Conservation (phyloP, 1,140 invertebrate species). For the Achroia grisella region DNA sequence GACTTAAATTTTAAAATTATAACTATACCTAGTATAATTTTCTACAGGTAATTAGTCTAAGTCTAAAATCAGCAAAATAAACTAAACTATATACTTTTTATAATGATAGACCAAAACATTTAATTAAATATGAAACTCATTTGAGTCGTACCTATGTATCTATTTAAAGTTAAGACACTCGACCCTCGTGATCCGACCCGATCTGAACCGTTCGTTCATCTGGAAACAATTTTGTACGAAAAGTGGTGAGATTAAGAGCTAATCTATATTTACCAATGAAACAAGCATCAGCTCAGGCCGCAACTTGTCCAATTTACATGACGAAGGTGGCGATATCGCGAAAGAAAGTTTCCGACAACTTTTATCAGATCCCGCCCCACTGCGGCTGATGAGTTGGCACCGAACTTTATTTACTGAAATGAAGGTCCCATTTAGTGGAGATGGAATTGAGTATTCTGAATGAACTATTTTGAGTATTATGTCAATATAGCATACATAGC, state of each 20-base stretch:
- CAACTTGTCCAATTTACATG: constrained; percentile 69
- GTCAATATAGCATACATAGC: no score
- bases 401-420: constrained; percentile 58
- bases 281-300: constrained; percentile 45
- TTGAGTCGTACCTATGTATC: constrained; percentile 6
- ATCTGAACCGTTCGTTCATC: constrained; percentile 19
- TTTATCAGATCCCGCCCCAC: constrained; percentile 62
- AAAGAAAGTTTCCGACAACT: constrained; percentile 64
- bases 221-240: constrained; percentile 49
- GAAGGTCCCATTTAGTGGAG: constrained; percentile 40
- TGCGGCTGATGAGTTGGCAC: constrained; percentile 60
- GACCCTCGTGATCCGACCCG: constrained; percentile 5
- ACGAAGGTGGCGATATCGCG: constrained; percentile 65
- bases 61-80: no score
- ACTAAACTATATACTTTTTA: no score
- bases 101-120: no score
- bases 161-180: constrained; percentile 10
- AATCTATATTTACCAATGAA: constrained; percentile 60
- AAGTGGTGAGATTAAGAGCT: constrained; percentile 51
- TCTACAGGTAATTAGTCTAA: no score
- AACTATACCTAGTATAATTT: no score
- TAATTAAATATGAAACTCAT: constrained; percentile 5
- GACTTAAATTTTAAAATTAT: no score
- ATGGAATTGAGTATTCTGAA: constrained; percentile 20
- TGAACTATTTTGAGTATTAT: constrained; percentile 3